Conservation (phyloP, 1,140 invertebrate genomes). For the Formica exsecta region DNA sequence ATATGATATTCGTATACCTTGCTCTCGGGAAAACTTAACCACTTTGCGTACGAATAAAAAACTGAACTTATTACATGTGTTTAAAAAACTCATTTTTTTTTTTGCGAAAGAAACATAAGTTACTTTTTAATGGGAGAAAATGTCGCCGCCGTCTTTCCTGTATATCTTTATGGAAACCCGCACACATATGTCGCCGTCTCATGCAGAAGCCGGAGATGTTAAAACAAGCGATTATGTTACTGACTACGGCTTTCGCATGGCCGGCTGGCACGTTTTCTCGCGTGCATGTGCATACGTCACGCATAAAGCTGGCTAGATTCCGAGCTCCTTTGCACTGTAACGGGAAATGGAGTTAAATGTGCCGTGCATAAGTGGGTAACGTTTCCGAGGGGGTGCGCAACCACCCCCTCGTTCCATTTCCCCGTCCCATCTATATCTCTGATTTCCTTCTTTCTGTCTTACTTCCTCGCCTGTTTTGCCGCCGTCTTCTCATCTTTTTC, state of each 20-base stretch:
- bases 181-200: neutral
- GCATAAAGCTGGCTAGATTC: constrained; percentile 14
- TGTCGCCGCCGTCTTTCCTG: neutral
- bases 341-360: constrained; percentile 79
- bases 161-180: constrained; percentile 13
- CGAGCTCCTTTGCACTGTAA: constrained; percentile 23
- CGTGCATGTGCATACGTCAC: constrained; percentile 29
- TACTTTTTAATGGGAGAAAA: neutral
- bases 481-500: constrained; percentile 17
- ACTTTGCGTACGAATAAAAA: neutral
- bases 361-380: constrained; percentile 80
- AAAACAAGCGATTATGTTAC: constrained; percentile 56
- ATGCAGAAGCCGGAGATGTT: constrained; percentile 36
- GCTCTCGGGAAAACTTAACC: neutral
- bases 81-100: neutral
- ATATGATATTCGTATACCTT: neutral
- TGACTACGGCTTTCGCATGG: constrained; percentile 28
- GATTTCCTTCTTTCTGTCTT: constrained; percentile 51
- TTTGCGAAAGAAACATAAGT: neutral
- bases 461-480: constrained; percentile 18
- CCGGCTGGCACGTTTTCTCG: neutral
- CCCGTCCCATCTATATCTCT: constrained; percentile 30
- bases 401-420: constrained; percentile 44
- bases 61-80: neutral
- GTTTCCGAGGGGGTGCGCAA: constrained; percentile 68